phyloP scores from a whole-genome alignment of 2,888 invertebrate species.

The Galerucella pusilla region DNA sequence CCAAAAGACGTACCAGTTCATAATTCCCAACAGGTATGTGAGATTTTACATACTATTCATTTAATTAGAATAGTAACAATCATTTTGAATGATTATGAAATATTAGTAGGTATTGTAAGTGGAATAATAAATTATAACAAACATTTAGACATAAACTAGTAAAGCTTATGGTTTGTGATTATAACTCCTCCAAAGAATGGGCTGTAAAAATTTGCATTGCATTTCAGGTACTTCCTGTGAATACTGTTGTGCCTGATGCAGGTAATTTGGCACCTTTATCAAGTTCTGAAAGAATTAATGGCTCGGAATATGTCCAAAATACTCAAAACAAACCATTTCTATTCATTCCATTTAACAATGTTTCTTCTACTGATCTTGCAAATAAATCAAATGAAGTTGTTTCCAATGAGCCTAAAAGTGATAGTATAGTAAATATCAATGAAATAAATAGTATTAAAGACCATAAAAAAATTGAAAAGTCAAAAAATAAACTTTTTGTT shows the following conservation, averaged over 20 bases:
- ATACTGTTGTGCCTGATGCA: neutral
- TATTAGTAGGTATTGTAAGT: neutral
- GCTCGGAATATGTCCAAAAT: neutral
- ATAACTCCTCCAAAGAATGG: no score
- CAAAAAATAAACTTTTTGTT: conserved; percentile 6
- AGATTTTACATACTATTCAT: neutral
- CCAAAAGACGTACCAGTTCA: neutral
- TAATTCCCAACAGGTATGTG: neutral
- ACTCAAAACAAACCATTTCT: neutral
- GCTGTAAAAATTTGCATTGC: neutral
- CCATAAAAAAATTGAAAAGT: neutral
- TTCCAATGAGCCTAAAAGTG: neutral
- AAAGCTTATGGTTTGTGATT: no score
- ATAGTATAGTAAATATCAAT: neutral
- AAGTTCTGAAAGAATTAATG: neutral
- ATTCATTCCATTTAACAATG: neutral
- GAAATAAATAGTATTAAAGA: conserved; percentile 1
- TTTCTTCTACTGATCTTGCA: neutral
- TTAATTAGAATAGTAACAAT: neutral
- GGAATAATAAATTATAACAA: neutral
- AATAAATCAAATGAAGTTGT: neutral
- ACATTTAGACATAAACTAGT: no score
- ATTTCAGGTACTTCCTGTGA: neutral
- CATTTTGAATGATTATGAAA: neutral
- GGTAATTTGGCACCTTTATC: neutral